These are phyloP conservation scores for Apogon hyalosoma DNA, from an alignment of 2,797 vertebrate species.

Conservation along the genomic window DNA sequence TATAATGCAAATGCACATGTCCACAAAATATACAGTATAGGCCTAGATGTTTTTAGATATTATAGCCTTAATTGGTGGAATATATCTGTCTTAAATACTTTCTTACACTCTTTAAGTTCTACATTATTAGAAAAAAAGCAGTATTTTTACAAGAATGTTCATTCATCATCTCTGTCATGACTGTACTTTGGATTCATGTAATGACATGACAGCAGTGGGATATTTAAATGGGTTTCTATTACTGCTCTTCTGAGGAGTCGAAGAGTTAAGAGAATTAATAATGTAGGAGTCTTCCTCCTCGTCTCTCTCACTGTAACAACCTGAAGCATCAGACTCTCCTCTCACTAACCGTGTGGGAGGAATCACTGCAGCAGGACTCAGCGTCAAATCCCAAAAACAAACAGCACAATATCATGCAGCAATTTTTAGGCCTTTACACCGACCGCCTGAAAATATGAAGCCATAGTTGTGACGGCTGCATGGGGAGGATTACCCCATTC, in stretches of 20 bases:
- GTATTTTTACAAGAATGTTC: no score
- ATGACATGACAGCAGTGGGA: no score
- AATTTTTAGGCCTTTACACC: constrained; percentile 29
- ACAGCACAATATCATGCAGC: constrained; percentile 27
- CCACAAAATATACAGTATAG: no score
- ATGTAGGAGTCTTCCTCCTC: constrained; percentile 6
- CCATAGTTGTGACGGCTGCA: constrained; percentile 22
- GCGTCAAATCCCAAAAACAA: constrained; percentile 69
- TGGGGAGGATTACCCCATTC: constrained; percentile 56
- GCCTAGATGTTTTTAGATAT: no score
- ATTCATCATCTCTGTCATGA: no score
- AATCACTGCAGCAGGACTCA: constrained; percentile 48
- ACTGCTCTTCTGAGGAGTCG: background rate
- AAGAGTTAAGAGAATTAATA: constrained; percentile 14
- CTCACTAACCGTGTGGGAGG: constrained; percentile 39
- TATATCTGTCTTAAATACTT: no score
- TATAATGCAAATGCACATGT: no score
- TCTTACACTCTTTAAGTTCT: no score
- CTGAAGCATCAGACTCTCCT: constrained; percentile 6
- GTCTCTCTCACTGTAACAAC: constrained; percentile 8
- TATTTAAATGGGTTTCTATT: no score
- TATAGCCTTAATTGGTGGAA: no score
- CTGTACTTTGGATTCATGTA: no score
- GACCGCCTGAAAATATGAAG: constrained; percentile 35
- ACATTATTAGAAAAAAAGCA: no score